A percentile compares a stretch with the other conserved stretches of the same genome.
Evolutionary conservation across 2,113 vertebrate genomes (phyloP).

Genomic region (Sceloporus tristichus): DNA sequence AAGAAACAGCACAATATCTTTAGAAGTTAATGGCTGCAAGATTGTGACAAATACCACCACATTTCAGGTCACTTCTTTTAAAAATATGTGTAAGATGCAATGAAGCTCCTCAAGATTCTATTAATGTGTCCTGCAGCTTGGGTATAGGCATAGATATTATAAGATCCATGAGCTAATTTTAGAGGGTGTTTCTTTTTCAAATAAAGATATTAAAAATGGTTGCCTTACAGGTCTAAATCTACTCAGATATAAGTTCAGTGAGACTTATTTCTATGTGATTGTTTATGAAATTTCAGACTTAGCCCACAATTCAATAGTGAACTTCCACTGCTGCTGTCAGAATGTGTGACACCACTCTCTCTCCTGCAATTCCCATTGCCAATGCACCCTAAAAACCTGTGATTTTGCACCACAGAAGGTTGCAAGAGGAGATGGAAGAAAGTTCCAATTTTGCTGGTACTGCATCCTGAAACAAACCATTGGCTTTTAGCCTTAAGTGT

Average conservation of each 20-base stretch:
- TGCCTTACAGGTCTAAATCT: background rate
- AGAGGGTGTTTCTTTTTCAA: constrained; percentile 12
- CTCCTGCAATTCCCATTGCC: too few relatives aligned
- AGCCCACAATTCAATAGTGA: background rate
- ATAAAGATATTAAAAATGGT: background rate
- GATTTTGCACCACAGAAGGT: too few relatives aligned
- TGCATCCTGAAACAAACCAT: too few relatives aligned
- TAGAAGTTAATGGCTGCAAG: constrained; percentile 37
- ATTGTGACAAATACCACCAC: background rate
- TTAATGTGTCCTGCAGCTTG: background rate
- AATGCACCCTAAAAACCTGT: too few relatives aligned
- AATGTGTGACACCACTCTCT: too few relatives aligned
- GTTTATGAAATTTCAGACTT: background rate
- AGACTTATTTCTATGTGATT: background rate
- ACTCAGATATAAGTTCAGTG: background rate
- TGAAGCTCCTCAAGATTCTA: constrained; percentile 1
- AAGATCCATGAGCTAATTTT: background rate
- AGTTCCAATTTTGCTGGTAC: too few relatives aligned
- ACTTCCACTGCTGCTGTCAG: too few relatives aligned
- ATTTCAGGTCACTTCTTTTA: constrained; percentile 24
- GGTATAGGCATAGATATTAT: background rate
- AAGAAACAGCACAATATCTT: background rate
- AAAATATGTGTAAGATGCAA: background rate
- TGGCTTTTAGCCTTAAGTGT: background rate
- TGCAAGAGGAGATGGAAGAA: too few relatives aligned